Evolutionary conservation across 2,113 vertebrate species (phyloP), one percentile per base, ranked within the genome.

Genomic region (Upupa epops): DNA sequence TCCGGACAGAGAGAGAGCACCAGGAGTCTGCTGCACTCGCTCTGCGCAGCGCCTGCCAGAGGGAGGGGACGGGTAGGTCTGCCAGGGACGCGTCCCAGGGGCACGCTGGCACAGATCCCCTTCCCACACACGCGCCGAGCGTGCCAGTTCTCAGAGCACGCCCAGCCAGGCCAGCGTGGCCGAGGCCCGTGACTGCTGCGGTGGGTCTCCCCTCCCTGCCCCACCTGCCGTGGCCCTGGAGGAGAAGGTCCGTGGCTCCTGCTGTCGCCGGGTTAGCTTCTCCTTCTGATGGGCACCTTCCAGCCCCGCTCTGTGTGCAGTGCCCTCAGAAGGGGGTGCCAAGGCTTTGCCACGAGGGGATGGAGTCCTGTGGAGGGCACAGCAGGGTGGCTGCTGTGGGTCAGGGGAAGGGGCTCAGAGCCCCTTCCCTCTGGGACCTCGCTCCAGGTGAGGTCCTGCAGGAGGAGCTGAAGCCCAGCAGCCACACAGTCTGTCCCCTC

Each of bases 211-310:
- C 20, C 28, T 83, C 49, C 32, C 59, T 34, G 40, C 40, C 56
- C 1, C 2, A 28, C 48, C 59, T 5, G 1, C 9, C 7, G 9
- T 0, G 0, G 46, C 0, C 0, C 29, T 2, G 5, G 48, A 26
- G 9, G 42, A 45, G 68, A 64, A 86, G 31, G 19, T 22, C 29
- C 12, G 13, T 4, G 48, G 61, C 49, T 76, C 18, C 76, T 45
- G 29, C 59, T 68, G 85, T 55, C 49, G n/a, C n/a, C n/a, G n/a
- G n/a, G n/a, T n/a, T n/a, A n/a, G n/a, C n/a, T 26, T 11, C 28
- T 40, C 34, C 58, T 40, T 37, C 26, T 20, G 14, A 60, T 45
- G 29, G 28, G 56, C 48, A 73, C 14, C 34, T 11, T 20, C 3
- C 14, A n/a, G n/a, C n/a, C n/a, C n/a, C n/a, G n/a, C n/a, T n/a